Conservation (phyloP, 2,888 invertebrate species). For the Clusia tigrina region DNA sequence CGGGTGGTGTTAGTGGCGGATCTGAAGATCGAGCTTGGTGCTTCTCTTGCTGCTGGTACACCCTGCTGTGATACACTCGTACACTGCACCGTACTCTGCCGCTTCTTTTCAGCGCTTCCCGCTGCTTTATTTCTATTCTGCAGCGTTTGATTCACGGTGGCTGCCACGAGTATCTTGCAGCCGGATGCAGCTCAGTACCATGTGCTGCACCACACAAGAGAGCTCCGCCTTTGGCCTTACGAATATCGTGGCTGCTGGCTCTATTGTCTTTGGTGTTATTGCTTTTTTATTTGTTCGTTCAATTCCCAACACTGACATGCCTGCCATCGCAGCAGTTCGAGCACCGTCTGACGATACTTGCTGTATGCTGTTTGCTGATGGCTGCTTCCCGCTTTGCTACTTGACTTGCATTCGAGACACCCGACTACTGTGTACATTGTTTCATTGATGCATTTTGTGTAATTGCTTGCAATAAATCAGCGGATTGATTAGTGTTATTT, state of each 20-base stretch:
- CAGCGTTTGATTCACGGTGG: too few species aligned
- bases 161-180: too few species aligned
- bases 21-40: too few species aligned
- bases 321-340: slow-evolving; percentile 1
- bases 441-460: slow-evolving; percentile 15
- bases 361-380: too few species aligned
- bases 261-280: neutral
- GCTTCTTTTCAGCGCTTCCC: neutral
- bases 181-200: too few species aligned
- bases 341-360: too few species aligned
- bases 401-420: neutral
- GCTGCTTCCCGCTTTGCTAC: neutral
- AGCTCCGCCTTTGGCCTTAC: neutral
- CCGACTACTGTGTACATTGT: neutral
- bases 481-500: slow-evolving; percentile 9
- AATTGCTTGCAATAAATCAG: slow-evolving; percentile 20
- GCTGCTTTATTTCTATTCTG: too few species aligned
- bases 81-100: neutral
- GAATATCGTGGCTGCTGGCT: neutral
- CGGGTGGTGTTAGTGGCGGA: too few species aligned
- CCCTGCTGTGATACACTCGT: neutral
- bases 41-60: too few species aligned
- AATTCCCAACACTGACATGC: slow-evolving; percentile 21
- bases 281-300: slow-evolving; percentile 11
- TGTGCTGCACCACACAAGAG: too few species aligned